phyloP scores from a whole-genome alignment of 2,113 vertebrate genomes.

The Poeciliopsis occidentalis region DNA sequence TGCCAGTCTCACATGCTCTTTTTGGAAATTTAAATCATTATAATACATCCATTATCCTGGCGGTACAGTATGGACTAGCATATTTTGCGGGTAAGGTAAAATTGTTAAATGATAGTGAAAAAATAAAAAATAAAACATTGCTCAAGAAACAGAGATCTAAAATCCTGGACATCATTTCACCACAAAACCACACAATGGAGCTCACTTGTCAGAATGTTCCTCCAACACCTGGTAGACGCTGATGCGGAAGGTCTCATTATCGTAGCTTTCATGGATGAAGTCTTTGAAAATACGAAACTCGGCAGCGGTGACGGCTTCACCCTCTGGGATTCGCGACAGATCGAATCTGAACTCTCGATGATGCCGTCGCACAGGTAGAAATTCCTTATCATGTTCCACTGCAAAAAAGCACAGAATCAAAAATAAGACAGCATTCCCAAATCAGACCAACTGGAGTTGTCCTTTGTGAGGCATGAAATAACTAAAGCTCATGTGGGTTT shows the following conservation, averaged over 20 bases:
- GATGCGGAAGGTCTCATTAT: conserved; percentile 95
- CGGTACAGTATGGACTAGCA: background rate
- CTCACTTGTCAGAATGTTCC: conserved; percentile 90
- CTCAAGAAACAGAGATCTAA: background rate
- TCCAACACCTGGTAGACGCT: conserved; percentile 95
- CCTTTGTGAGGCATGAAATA: background rate
- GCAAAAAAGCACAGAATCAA: conserved; percentile 29
- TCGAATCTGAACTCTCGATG: conserved; percentile 94
- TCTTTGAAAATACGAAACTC: conserved; percentile 98
- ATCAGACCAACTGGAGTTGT: background rate
- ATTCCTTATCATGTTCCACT: conserved; percentile 96
- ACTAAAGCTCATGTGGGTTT: conserved; percentile 8
- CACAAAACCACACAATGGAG: background rate
- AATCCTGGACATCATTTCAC: background rate
- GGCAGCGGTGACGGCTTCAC: conserved; percentile 92
- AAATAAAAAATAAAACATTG: background rate
- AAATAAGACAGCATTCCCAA: background rate
- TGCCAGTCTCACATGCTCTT: background rate
- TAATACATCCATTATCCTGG: background rate
- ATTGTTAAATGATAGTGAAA: background rate
- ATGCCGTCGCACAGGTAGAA: conserved; percentile 90
- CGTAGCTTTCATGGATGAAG: conserved; percentile 88
- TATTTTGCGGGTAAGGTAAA: background rate
- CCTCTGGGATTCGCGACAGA: conserved; percentile 93
- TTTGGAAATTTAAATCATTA: background rate